A percentile compares a stretch with the other conserved stretches of the same genome.
phyloP scores from a whole-genome alignment of 2,797 vertebrate species.

The Acrossocheilus wenchowensis region DNA sequence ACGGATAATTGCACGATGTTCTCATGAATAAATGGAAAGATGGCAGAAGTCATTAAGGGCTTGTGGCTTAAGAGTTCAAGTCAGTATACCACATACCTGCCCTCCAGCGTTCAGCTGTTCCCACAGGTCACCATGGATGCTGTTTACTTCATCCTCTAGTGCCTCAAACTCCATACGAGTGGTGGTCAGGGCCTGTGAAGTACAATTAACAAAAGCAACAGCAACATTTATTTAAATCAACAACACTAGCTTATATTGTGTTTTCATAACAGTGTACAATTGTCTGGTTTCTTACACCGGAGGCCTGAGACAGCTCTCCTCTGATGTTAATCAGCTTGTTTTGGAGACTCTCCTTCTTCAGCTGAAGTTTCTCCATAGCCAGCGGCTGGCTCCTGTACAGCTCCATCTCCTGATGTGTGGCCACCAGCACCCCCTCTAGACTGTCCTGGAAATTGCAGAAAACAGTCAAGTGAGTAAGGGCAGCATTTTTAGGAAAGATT shows the following conservation, averaged over 20 bases:
- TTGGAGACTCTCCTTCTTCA: slow-evolving; percentile 93
- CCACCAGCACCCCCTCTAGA: slow-evolving; percentile 91
- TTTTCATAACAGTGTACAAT: background rate
- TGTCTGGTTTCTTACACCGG: slow-evolving; percentile 81
- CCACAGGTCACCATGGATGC: slow-evolving; percentile 94
- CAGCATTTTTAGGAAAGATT: background rate
- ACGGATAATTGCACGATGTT: background rate
- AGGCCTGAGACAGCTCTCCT: slow-evolving; percentile 93
- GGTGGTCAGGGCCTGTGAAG: slow-evolving; percentile 84
- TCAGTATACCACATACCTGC: slow-evolving; percentile 77
- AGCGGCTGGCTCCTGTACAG: slow-evolving; percentile 86
- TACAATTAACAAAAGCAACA: background rate
- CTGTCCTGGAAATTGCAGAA: slow-evolving; percentile 80
- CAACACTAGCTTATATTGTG: background rate
- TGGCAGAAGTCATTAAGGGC: background rate
- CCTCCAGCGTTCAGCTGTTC: slow-evolving; percentile 93
- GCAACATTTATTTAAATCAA: background rate
- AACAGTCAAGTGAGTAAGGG: slow-evolving; percentile 7
- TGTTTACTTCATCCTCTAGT: slow-evolving; percentile 89
- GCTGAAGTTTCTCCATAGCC: slow-evolving; percentile 86
- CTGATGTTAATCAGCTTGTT: slow-evolving; percentile 95
- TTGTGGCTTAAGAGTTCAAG: background rate
- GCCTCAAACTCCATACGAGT: slow-evolving; percentile 89
- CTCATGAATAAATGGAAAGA: slow-evolving; percentile 40
- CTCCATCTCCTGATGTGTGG: slow-evolving; percentile 95